Base-by-base conservation (phyloP, 2,113 vertebrate genomes). In the Cyprinodon brontotheroides region DNA sequence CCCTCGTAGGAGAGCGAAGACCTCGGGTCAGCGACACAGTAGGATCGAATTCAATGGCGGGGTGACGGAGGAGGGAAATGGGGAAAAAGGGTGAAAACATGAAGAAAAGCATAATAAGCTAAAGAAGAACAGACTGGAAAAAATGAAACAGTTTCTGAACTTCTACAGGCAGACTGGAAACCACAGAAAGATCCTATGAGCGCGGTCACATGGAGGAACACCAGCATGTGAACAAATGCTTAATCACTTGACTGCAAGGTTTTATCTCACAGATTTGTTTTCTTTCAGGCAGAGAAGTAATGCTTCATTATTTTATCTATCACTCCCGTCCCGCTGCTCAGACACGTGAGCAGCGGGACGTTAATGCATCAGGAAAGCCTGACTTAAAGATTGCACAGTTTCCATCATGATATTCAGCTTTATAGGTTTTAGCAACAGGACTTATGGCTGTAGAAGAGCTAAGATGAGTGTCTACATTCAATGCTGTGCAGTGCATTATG, bases 201-300 rank as follows among this genome's bases (percentile, higher is more conserved):
- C 63, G 4, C 12, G 0, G 60, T 79, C 82, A 79, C 88, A 75
- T 70, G 86, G 77, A 68, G 8, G 3, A 65, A 62, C 69, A 53
- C 41, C 61, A 75, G 38, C 86, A 75, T 77, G 83, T 64, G 69
- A 82, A 74, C 12, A 37, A 71, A 76, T 57, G 1, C 48, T 74
- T 40, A 29, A 43, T 37, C 0, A 3, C 60, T 68, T 11, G 38
- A 14, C 40, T 60, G 53, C 68, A 73, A 62, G 50, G 29, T 47
- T 1, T 4, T 36, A 13, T 75, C 41, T 59, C 40, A 50, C 17
- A 47, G 59, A 53, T 69, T 66, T 53, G 22, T 81, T 85, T 82
- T 89, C 86, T 88, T 84, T 83, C 20, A 71, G 53, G 15, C 36
- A 10, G 65, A 74, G 72, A 59, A 81, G 73, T 68, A 79, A 86